These are phyloP conservation scores for Leucania comma DNA, from an alignment of 2,888 invertebrate species.

Conservation along the genomic window DNA sequence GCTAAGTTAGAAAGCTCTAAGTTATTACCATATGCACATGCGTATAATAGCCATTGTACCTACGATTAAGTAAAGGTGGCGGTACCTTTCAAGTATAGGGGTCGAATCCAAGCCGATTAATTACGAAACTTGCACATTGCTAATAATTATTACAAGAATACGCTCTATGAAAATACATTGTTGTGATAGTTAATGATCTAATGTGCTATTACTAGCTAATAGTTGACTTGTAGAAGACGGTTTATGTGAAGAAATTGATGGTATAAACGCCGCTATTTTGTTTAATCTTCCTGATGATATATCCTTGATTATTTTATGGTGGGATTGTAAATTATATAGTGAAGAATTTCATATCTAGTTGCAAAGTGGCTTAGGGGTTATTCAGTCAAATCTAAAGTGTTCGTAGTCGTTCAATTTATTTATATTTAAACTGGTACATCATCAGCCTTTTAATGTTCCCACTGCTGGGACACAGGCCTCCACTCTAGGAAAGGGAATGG, in stretches of 20 bases:
- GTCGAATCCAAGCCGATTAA: conserved; percentile 48
- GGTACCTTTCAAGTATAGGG: conserved; percentile 43
- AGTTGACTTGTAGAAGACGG: conserved; percentile 10
- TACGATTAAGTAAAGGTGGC: conserved; percentile 51
- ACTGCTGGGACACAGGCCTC: no score
- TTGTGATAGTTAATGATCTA: conserved; percentile 32
- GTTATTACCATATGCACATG: conserved; percentile 20
- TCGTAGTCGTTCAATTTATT: no score
- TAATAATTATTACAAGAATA: conserved; percentile 37
- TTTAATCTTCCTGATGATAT: conserved; percentile 8
- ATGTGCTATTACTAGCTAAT: conserved; percentile 34
- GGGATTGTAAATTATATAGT: no score
- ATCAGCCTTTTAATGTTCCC: no score
- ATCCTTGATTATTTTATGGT: conserved; percentile 4
- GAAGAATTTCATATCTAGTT: no score
- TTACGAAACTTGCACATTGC: conserved; percentile 58
- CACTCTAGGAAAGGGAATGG: no score
- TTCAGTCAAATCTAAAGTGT: no score
- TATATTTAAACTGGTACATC: no score
- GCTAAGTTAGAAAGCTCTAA: conserved; percentile 37
- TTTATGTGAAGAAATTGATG: conserved; percentile 46
- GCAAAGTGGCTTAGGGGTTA: no score
- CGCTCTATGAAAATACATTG: conserved; percentile 41
- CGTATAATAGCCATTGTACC: conserved; percentile 12
- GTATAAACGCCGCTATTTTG: not conserved